Conservation (phyloP, 2,888 invertebrate genomes). For the Nasonovia ribisnigri region DNA sequence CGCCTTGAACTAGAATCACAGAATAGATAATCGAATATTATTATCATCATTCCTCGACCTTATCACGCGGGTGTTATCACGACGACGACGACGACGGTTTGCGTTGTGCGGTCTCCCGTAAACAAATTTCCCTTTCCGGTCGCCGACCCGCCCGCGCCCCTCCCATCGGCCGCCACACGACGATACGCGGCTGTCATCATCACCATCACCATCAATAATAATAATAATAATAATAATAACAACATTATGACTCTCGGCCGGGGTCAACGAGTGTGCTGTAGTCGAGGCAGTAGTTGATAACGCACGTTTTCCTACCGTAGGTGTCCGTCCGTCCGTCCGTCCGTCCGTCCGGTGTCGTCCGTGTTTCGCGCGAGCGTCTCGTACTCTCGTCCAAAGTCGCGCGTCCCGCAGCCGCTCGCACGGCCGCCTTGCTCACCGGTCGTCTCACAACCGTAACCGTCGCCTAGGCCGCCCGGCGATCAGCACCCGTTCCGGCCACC, state of each 20-base stretch:
- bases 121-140: slow-evolving; percentile 17
- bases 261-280: background rate
- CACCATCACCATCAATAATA: background rate
- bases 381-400: background rate
- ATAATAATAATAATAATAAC: background rate
- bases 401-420: background rate
- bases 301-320: background rate
- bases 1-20: background rate
- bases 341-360: background rate
- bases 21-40: background rate
- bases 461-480: background rate
- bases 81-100: background rate
- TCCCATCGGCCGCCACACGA: background rate
- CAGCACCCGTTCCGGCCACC: background rate
- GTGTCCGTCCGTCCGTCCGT: no score
- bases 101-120: background rate
- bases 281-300: no score
- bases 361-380: background rate
- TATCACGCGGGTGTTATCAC: background rate
- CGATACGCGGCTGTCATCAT: background rate
- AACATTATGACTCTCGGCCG: background rate
- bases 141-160: background rate
- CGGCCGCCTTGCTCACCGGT: no score
- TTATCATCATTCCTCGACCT: background rate
- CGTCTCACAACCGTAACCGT: no score